Conservation (phyloP, 2,113 vertebrate species). For the Cryptotis parvus region DNA sequence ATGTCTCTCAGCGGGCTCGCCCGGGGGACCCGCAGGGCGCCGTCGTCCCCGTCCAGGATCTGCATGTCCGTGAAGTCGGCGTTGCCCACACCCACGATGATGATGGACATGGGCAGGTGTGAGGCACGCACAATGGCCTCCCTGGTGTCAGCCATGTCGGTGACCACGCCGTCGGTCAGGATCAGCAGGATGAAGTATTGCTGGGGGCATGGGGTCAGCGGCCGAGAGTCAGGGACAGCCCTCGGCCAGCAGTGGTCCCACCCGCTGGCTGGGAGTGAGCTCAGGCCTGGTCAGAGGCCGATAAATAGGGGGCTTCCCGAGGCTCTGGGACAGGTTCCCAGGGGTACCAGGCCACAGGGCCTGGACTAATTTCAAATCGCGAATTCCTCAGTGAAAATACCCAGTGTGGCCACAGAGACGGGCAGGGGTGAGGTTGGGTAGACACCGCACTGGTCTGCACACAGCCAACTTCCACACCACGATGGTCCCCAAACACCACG, state of each 20-base stretch:
- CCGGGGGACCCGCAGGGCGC: conserved; percentile 92
- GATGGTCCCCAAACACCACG: no score
- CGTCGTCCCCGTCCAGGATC: conserved; percentile 95
- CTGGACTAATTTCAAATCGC: neutral
- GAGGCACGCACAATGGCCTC: conserved; percentile 96
- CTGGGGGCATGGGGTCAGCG: conserved; percentile 80
- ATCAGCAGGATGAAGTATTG: conserved; percentile 97
- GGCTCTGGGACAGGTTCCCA: no score
- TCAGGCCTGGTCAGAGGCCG: neutral
- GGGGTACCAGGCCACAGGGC: neutral
- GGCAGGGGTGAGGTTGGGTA: no score
- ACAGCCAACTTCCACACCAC: no score
- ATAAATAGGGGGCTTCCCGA: neutral
- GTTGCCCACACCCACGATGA: conserved; percentile 97
- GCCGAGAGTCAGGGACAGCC: no score
- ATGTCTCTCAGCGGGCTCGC: conserved; percentile 95
- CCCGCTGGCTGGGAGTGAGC: neutral
- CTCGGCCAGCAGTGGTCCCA: no score
- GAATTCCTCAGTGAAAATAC: no score
- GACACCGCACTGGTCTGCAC: no score
- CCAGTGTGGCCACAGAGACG: no score
- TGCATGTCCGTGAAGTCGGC: conserved; percentile 98
- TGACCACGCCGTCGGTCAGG: conserved; percentile 96
- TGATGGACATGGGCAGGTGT: conserved; percentile 96
- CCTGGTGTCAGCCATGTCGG: conserved; percentile 95